Conservation (phyloP, 1,140 invertebrate genomes). For the Brachionus calyciflorus region DNA sequence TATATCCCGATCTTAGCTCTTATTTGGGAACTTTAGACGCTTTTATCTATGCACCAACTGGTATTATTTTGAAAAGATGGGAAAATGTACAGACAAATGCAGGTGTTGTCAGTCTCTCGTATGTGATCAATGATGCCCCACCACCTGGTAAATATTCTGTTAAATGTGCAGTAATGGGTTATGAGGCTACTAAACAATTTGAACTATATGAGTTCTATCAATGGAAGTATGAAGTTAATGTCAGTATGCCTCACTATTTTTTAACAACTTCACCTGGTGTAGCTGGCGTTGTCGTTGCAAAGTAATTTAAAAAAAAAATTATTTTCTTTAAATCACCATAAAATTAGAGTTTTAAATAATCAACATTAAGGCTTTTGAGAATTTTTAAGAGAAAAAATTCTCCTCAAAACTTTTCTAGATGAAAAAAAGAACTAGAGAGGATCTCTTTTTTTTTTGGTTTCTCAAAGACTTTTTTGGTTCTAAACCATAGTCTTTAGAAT, state of each 20-base stretch:
- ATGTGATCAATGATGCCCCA: conserved; percentile 83
- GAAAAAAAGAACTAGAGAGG: too few species aligned
- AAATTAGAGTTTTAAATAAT: too few species aligned
- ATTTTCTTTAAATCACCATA: too few species aligned
- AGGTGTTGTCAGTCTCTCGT: conserved; percentile 60
- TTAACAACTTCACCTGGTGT: conserved; percentile 76
- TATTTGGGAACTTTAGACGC: conserved; percentile 83
- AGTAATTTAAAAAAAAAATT: too few species aligned
- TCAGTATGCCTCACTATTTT: too few species aligned
- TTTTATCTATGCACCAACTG: conserved; percentile 79
- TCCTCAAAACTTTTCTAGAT: too few species aligned
- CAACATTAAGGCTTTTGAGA: too few species aligned
- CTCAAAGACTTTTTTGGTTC: too few species aligned
- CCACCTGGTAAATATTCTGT: conserved; percentile 87
- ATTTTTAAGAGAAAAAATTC: too few species aligned
- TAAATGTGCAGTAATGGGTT: conserved; percentile 69
- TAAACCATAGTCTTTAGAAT: too few species aligned
- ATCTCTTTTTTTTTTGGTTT: too few species aligned
- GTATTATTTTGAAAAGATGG: conserved; percentile 82
- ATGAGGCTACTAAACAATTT: conserved; percentile 37
- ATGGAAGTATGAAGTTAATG: too few species aligned
- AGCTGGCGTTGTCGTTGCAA: conserved; percentile 79
- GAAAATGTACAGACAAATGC: conserved; percentile 72
- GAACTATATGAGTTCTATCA: conserved; percentile 64
- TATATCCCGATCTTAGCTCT: conserved; percentile 79